Percentiles rank a stretch among this genome's conserved stretches.
These are phyloP conservation scores for Palythoa heliodiscus DNA, from an alignment of 92 coral and sea anemone species.

Conservation along the genomic window DNA sequence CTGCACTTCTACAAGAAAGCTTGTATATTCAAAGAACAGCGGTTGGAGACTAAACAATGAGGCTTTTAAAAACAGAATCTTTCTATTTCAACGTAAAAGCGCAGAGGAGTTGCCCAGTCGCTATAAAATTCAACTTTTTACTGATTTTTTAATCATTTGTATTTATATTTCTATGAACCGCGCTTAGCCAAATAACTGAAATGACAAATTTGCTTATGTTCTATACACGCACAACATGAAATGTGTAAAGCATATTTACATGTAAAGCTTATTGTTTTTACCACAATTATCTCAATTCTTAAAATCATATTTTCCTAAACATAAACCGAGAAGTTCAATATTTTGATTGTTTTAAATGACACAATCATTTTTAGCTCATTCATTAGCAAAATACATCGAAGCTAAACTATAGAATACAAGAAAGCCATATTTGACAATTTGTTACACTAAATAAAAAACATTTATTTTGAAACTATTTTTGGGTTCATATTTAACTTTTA, in stretches of 20 bases:
- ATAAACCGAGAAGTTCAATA: constrained; percentile 2
- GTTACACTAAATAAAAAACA: not conserved
- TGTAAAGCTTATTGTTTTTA: not conserved
- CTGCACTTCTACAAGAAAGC: not conserved
- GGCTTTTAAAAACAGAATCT: not conserved
- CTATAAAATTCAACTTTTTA: not conserved
- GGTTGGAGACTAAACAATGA: not conserved
- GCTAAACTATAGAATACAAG: constrained; percentile 2
- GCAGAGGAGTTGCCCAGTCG: not conserved
- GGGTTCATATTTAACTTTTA: not conserved
- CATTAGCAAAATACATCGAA: not conserved
- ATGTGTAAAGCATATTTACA: not conserved
- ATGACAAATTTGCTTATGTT: not conserved
- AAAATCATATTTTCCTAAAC: not conserved
- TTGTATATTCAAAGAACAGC: not conserved
- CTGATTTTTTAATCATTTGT: constrained; percentile 4
- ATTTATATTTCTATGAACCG: not conserved
- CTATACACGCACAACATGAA: not conserved
- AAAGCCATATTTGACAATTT: not conserved
- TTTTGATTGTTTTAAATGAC: not conserved
- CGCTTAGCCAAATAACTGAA: constrained; percentile 1
- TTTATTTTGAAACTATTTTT: not conserved
- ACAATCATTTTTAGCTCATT: not conserved
- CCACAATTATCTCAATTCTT: not conserved
- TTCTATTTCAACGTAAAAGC: not conserved